Conservation (phyloP, 2,113 vertebrate species). For the Abramis brama region DNA sequence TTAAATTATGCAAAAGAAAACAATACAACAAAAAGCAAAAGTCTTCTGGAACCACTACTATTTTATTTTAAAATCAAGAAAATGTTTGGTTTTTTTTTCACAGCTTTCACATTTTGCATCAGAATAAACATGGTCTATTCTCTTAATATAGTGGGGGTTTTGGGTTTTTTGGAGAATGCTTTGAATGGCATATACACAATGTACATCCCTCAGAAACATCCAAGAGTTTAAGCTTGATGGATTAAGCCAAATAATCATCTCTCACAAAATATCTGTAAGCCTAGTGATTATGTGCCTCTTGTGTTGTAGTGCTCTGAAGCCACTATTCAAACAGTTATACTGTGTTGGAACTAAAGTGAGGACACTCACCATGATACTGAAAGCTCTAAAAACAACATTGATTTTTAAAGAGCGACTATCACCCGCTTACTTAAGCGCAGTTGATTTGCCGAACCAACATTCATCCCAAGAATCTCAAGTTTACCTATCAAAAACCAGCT, state of each 20-base stretch:
- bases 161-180: no score
- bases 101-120: not conserved
- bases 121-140: not conserved
- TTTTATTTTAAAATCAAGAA: not conserved
- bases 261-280: not conserved
- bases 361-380: not conserved
- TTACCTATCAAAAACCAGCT: not conserved
- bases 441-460: not conserved
- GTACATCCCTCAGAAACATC: not conserved
- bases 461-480: not conserved
- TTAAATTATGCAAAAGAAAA: not conserved
- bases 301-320: not conserved
- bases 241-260: not conserved
- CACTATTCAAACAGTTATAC: not conserved
- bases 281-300: conserved; percentile 5
- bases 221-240: not conserved
- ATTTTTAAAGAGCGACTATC: not conserved
- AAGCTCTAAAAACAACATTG: not conserved
- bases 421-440: not conserved
- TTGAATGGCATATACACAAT: not conserved
- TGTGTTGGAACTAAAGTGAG: not conserved
- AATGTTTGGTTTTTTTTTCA: not conserved
- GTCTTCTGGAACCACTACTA: not conserved
- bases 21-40: not conserved
- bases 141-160: not conserved